Conservation (phyloP, 1,140 invertebrate genomes). For the Drosophila funebris region DNA sequence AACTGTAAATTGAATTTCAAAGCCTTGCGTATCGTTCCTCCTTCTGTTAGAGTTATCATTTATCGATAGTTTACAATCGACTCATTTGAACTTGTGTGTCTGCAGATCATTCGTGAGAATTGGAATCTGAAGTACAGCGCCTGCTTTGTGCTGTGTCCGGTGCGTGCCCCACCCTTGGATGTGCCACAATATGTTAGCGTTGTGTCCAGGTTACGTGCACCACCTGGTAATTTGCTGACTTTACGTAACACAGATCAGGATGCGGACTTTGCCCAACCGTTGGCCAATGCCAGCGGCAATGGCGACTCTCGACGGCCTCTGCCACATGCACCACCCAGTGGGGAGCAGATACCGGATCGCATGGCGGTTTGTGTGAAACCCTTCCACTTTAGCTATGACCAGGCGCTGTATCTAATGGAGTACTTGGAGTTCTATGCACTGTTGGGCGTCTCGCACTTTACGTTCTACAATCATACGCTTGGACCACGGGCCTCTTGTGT, state of each 20-base stretch:
- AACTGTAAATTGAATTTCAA: no score
- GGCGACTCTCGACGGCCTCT: not conserved
- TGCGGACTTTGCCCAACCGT: conserved; percentile 56
- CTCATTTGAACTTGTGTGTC: not conserved
- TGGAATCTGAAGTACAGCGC: conserved; percentile 97
- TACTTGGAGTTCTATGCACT: conserved; percentile 95
- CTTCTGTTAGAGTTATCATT: no score
- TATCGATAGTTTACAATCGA: no score
- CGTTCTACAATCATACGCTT: conserved; percentile 96
- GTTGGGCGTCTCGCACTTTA: conserved; percentile 94
- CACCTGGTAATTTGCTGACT: conserved; percentile 87
- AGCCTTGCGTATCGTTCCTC: not conserved
- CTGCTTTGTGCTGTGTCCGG: conserved; percentile 93
- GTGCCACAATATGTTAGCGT: conserved; percentile 88
- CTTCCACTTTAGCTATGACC: conserved; percentile 94
- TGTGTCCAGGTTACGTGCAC: conserved; percentile 85
- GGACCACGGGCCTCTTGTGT: conserved; percentile 91
- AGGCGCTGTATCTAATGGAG: conserved; percentile 93
- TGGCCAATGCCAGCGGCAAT: conserved; percentile 7
- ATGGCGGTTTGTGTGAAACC: conserved; percentile 97
- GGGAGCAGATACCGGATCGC: conserved; percentile 84
- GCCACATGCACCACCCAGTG: conserved; percentile 54
- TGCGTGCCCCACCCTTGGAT: conserved; percentile 86
- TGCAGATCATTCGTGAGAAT: conserved; percentile 93
- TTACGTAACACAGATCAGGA: conserved; percentile 85